A percentile compares a stretch with the other conserved stretches of the same genome.
These are phyloP conservation scores for Melanotaenia duboulayi DNA, from an alignment of 2,113 vertebrate species.

Conservation along the genomic window DNA sequence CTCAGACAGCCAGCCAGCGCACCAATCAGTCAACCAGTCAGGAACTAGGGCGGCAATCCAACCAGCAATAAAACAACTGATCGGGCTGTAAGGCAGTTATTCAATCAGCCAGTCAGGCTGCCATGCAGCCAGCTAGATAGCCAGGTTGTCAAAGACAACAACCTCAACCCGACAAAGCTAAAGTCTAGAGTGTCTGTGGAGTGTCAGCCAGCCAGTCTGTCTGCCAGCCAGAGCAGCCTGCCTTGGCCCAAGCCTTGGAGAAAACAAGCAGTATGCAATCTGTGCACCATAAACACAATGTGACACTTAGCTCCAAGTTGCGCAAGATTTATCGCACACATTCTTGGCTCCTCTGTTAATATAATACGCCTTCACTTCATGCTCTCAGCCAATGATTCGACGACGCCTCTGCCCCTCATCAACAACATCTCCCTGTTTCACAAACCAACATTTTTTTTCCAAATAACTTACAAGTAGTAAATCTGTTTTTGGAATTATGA, in stretches of 20 bases:
- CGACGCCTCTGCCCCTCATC: constrained; percentile 50
- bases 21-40: constrained; percentile 69
- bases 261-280: constrained; percentile 71
- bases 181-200: constrained; percentile 20
- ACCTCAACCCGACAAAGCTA: constrained; percentile 33
- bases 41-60: constrained; percentile 62
- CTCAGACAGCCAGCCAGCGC: constrained; percentile 58
- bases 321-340: constrained; percentile 69
- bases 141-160: constrained; percentile 53
- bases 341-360: constrained; percentile 63
- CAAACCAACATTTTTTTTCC: constrained; percentile 48
- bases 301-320: constrained; percentile 67
- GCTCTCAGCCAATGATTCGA: constrained; percentile 41
- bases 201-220: constrained; percentile 40
- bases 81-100: constrained; percentile 46
- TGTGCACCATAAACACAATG: constrained; percentile 76
- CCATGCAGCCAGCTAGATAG: constrained; percentile 25
- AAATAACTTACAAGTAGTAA: constrained; percentile 69
- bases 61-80: constrained; percentile 51
- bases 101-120: constrained; percentile 46
- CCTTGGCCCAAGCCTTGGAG: constrained; percentile 52
- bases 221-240: constrained; percentile 49
- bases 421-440: constrained; percentile 57
- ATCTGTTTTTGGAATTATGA: constrained; percentile 71
- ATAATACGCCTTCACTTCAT: constrained; percentile 60